Percentiles rank a stretch among this genome's conserved stretches.
Evolutionary conservation across 2,113 vertebrate genomes (phyloP).

Genomic region (Stegostoma tigrinum): DNA sequence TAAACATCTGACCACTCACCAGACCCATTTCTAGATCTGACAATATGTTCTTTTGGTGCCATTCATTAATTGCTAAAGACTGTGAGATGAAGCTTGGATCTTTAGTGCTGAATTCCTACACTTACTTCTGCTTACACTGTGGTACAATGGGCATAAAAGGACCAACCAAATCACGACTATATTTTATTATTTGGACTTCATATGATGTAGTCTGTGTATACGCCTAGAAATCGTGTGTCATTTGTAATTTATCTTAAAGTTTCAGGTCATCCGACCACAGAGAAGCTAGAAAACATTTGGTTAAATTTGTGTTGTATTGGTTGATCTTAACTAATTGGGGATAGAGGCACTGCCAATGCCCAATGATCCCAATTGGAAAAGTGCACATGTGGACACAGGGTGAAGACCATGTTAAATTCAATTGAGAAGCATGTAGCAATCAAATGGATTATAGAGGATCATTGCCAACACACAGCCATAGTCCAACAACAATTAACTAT

Average conservation of each 20-base stretch:
- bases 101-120: background rate
- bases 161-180: background rate
- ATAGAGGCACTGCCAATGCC: background rate
- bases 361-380: background rate
- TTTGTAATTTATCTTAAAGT: background rate
- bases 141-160: background rate
- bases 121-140: background rate
- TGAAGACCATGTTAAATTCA: background rate
- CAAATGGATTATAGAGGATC: background rate
- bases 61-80: background rate
- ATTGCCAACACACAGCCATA: background rate
- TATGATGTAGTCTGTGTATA: background rate
- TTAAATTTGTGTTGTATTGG: background rate
- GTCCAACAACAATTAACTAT: background rate
- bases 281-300: background rate
- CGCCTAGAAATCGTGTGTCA: background rate
- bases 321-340: background rate
- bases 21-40: background rate
- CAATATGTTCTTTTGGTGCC: background rate
- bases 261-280: background rate
- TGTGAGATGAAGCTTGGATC: background rate
- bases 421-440: background rate
- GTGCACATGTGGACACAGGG: background rate
- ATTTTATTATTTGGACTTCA: background rate
- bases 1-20: too few species aligned